Evolutionary conservation across 2,113 vertebrate genomes (phyloP), one percentile per base, ranked within the genome.

Genomic region (Okapia johnstoni): DNA sequence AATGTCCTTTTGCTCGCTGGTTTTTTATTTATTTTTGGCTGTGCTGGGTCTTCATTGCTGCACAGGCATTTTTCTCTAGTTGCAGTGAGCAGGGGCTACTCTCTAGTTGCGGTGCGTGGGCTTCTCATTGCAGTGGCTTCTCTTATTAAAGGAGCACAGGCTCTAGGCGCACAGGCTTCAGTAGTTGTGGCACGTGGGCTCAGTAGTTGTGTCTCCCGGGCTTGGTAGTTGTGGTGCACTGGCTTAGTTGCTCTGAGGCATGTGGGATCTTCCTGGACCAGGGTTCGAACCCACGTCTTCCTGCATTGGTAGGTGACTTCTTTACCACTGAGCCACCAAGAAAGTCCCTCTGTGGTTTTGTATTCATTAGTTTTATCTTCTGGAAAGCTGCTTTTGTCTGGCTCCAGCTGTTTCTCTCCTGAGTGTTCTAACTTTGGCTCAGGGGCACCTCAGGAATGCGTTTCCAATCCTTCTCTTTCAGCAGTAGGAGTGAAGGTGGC

Each of bases 381-480:
- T 12, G 7, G 55, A 86, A 50, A 25, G n/a, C 60, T 70, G 13
- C 36, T 43, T 86, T 6, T 76, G 36, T 85, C 23, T 48, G 43
- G 10, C 58, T 58, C 73, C 17, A 14, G 36, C 17, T 10, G 1
- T 73, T 46, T 63, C 43, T 43, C 1, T 73, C 52, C 25, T 10
- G 50, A 77, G 54, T 76, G 33, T 54, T 84, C 50, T 84, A 61
- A 52, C 61, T 46, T 46, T 57, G 77, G 43, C 19, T 89, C 12
- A 43, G 61, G 2, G 46, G 19, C 63, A n/a, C 19, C 43, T 96
- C 15, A 57, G 80, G 66, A 91, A 55, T 54, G 76, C 21, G n/a
- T 88, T 81, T 83, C 50, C 52, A 36, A 36, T 88, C 77, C n/a
- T 66, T 86, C 40, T 92, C 61, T 61, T 21, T 0, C 97, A 99